Evolutionary conservation across 2,888 invertebrate genomes (phyloP), one percentile per base, ranked within the genome.

Genomic region (Drosophila sordidula): DNA sequence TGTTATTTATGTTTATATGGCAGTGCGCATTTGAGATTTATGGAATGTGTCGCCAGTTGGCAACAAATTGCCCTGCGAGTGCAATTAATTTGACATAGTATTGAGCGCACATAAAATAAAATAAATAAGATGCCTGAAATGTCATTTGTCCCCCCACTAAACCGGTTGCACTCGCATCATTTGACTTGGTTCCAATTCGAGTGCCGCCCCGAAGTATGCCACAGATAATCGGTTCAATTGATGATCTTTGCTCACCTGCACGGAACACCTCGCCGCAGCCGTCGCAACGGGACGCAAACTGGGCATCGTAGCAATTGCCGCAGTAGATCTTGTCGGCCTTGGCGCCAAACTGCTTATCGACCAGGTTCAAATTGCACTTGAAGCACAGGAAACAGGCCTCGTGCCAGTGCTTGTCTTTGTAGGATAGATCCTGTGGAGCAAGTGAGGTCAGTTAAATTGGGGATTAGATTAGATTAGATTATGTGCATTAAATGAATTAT

Each of bases 401-500:
- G 93, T 99, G 99, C 99, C 99, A 99, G 93, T 99, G 99, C 94
- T 98, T 98, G 93, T 99, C 99, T 94, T 99, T 99, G 95, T 99
- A 99, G 84, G 99, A 99, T 93, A 99, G 95, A 94, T 99, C 99
- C 99, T 99, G 94, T 9, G 6, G 9, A 26, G 9, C 6, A 2
- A 1, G 11, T 38, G 38, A 38, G 6, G 2, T 38, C 38, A 12
- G 14, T 29, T 29, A 29, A 3, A 29, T 29, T 9, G 0, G 8
- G 2, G 8, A 9, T 26, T 26, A 6, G 12, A 36, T n/a, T n/a
- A n/a, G n/a, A n/a, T n/a, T n/a, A 36, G 1, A 18, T 1, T 18
- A 18, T 1, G 18, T 22, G 22, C 3, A 22, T 22, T 22, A 22
- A 22, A 22, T 22, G 3, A 22, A 22, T 22, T 22, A 22, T 4